Percentiles rank a stretch among this genome's conserved stretches.
These are phyloP conservation scores for Gadopsis bispinosus DNA, from an alignment of 2,797 vertebrate species.

Conservation along the genomic window DNA sequence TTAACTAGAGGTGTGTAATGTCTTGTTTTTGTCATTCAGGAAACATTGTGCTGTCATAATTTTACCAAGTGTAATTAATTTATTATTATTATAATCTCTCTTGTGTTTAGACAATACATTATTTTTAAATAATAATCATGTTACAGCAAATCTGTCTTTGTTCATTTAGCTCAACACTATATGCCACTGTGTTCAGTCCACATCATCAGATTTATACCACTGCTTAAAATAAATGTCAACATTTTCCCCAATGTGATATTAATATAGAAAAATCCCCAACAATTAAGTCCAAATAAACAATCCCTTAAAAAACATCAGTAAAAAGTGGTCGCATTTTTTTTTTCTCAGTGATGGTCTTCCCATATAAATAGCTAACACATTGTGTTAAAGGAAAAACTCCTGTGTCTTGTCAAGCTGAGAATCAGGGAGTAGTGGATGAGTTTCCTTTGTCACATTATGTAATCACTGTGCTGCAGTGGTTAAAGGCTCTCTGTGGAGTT, in stretches of 20 bases:
- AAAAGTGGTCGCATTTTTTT: neutral
- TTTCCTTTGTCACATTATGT: slow-evolving; percentile 9
- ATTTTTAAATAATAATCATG: slow-evolving; percentile 38
- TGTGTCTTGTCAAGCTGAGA: slow-evolving; percentile 18
- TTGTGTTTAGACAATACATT: slow-evolving; percentile 21
- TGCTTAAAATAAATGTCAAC: neutral
- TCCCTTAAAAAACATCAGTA: neutral
- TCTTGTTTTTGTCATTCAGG: slow-evolving; percentile 49
- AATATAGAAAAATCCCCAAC: neutral
- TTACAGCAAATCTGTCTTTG: slow-evolving; percentile 12
- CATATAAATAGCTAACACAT: neutral
- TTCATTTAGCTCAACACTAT: slow-evolving; percentile 26
- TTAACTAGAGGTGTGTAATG: slow-evolving; percentile 42
- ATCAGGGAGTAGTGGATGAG: neutral
- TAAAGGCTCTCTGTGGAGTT: neutral
- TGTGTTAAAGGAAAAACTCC: neutral
- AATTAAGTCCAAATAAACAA: neutral
- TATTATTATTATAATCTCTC: slow-evolving; percentile 29
- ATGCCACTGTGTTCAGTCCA: neutral
- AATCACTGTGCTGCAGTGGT: neutral
- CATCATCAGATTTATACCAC: neutral
- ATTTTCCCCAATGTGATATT: neutral
- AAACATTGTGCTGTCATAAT: slow-evolving; percentile 35
- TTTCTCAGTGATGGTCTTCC: neutral
- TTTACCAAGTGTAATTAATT: slow-evolving; percentile 25